These are phyloP conservation scores for Percina caprodes DNA, from an alignment of 2,113 vertebrate genomes.

Conservation along the genomic window DNA sequence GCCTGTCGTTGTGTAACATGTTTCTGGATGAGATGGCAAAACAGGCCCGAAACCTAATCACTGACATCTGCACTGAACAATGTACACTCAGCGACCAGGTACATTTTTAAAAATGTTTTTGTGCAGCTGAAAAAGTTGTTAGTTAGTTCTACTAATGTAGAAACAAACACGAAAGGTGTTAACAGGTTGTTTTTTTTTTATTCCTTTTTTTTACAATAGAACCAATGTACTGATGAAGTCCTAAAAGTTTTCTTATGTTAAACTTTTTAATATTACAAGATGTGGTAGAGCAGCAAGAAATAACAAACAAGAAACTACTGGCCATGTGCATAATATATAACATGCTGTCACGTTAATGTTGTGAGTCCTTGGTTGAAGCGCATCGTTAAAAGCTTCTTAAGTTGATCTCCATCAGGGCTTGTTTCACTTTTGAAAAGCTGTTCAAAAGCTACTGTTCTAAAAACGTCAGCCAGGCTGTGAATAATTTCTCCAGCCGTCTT, in stretches of 20 bases:
- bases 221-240: not conserved
- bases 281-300: not conserved
- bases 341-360: constrained; percentile 31
- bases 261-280: not conserved
- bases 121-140: no score
- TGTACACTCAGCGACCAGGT: constrained; percentile 99
- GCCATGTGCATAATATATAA: constrained; percentile 9
- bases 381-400: constrained; percentile 27
- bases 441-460: not conserved
- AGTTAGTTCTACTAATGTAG: no score
- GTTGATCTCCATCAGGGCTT: not conserved
- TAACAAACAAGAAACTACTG: not conserved
- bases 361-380: constrained; percentile 3
- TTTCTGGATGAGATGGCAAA: constrained; percentile 99
- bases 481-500: not conserved
- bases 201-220: not conserved
- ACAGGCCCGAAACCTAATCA: constrained; percentile 98
- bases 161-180: not conserved
- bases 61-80: constrained; percentile 98
- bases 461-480: not conserved
- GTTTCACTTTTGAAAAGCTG: not conserved
- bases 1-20: constrained; percentile 98
- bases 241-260: not conserved
- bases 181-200: not conserved
- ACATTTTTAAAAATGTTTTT: not conserved